Evolutionary conservation across 1,140 invertebrate species (phyloP), one percentile per base, ranked within the genome.

Genomic region (Batillaria attramentaria): DNA sequence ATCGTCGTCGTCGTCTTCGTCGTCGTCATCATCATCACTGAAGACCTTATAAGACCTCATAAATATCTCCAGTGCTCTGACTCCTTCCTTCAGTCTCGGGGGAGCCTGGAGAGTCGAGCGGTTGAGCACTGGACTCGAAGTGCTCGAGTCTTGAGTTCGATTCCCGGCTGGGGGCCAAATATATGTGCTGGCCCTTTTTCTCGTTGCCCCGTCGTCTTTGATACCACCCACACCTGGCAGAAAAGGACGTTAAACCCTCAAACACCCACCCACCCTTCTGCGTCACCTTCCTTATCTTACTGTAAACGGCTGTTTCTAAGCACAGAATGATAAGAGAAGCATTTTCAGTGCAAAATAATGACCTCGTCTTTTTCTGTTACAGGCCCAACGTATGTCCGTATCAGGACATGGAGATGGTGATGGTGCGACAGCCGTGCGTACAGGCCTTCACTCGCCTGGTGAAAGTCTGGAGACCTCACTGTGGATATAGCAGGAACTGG

Each of bases 371-470:
- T n/a, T 66, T 73, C 42, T 78, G 28, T 87, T 85, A 37, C 84
- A 91, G 90, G 89, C 88, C 90, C 31, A 88, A 91, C 80, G 89
- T 90, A 13, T 91, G 90, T 79, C 84, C 87, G 0, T 90, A 86
- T 78, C 85, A 87, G 72, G 88, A 89, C 66, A 83, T 90, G 37
- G 81, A 86, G 43, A 87, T 89, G 85, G 81, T 84, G 20, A 72
- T 86, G 37, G 85, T 89, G 0, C 62, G 83, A 50, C 85, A 86
- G 31, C 88, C 90, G 0, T 90, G 89, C 74, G 85, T 89, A 3
- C 86, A 88, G 72, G 86, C 89, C 24, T 90, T 86, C 68, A 89
- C 90, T 0, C 83, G 88, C 57, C 79, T 90, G 37, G 89, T 90
- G 37, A 90, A 90, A 83, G 87, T 90, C 35, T 89, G 89, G 85